A percentile compares a stretch with the other conserved stretches of the same genome.
Conservation (phyloP, 1,140 invertebrate genomes). For the Lepidotrigona ventralis region DNA sequence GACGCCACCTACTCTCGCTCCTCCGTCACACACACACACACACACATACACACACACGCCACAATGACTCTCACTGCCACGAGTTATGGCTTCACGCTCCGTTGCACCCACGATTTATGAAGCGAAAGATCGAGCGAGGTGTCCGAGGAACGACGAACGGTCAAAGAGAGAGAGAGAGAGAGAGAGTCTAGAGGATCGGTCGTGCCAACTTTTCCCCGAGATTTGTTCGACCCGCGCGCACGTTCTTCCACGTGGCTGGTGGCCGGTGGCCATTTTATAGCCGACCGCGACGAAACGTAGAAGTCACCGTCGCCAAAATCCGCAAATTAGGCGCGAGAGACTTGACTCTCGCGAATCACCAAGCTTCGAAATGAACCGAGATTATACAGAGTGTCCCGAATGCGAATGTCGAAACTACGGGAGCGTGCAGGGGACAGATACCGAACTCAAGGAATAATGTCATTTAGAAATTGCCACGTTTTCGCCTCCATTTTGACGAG, state of each 20-base stretch:
- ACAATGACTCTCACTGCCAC: slow-evolving; percentile 39
- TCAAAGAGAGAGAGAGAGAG: neutral
- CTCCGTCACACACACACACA: neutral
- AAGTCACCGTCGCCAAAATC: too few species aligned
- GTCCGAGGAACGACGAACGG: slow-evolving; percentile 11
- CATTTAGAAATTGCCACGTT: too few species aligned
- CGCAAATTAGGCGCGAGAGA: too few species aligned
- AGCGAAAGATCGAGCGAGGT: slow-evolving; percentile 54
- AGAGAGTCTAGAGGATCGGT: neutral
- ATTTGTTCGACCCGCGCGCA: neutral
- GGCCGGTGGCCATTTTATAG: neutral
- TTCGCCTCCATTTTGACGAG: too few species aligned
- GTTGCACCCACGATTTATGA: slow-evolving; percentile 62
- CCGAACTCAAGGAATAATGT: too few species aligned
- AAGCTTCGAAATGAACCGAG: too few species aligned
- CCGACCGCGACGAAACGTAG: too few species aligned
- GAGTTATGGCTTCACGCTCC: slow-evolving; percentile 64
- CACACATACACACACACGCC: too few species aligned
- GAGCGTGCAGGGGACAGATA: too few species aligned
- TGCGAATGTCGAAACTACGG: too few species aligned
- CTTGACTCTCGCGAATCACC: too few species aligned
- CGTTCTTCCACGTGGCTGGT: neutral
- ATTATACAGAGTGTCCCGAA: too few species aligned
- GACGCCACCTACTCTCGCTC: slow-evolving; percentile 31
- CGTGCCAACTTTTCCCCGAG: slow-evolving; percentile 24